Conservation (phyloP, 2,113 vertebrate genomes). For the Phalacrocorax brasilianus region DNA sequence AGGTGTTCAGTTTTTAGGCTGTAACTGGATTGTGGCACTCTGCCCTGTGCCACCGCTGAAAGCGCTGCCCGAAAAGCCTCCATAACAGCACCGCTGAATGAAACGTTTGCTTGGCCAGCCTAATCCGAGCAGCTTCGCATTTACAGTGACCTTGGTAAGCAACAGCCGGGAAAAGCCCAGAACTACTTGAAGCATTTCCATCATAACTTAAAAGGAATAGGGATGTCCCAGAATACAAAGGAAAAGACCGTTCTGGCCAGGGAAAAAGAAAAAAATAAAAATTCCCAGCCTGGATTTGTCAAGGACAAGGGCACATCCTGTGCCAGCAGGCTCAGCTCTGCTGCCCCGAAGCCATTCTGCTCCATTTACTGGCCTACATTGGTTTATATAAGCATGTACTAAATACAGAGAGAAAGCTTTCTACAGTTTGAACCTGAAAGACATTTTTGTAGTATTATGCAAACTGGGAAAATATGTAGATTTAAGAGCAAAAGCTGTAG, state of each 20-base stretch:
- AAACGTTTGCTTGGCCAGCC: not conserved
- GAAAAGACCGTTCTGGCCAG: not conserved
- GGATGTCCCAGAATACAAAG: not conserved
- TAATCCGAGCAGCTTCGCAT: not conserved
- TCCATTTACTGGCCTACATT: constrained; percentile 50
- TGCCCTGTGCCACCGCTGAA: not conserved
- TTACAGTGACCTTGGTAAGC: not conserved
- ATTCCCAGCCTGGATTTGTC: not conserved
- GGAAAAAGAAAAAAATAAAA: not conserved
- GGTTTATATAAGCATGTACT: constrained; percentile 44
- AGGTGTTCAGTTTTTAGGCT: not conserved
- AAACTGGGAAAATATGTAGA: not conserved
- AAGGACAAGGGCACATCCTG: not conserved
- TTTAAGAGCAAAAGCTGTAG: not conserved
- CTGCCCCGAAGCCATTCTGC: constrained; percentile 57
- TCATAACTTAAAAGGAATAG: not conserved
- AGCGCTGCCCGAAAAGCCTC: constrained; percentile 1
- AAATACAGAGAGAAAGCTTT: not conserved
- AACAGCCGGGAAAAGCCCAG: not conserved
- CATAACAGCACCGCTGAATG: not conserved
- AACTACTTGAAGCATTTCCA: not conserved
- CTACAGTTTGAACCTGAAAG: not conserved
- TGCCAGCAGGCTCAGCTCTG: constrained; percentile 41
- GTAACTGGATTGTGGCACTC: not conserved
- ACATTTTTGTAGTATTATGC: not conserved